Base-by-base conservation (phyloP, 1,140 invertebrate genomes). In the Drosophila ambigua region DNA sequence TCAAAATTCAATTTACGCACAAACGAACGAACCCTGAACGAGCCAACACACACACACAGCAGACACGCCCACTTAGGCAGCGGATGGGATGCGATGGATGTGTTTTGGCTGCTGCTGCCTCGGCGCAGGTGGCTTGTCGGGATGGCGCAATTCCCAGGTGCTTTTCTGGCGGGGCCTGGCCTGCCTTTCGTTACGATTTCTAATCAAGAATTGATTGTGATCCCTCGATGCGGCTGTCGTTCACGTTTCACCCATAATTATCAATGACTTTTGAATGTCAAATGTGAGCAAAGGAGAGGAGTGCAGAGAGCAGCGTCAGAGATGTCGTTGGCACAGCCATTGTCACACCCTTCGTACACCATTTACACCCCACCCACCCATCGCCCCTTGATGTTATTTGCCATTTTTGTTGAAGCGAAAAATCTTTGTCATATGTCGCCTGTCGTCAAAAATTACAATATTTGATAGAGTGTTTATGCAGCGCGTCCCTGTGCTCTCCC, bases 181-280 rank as follows among this genome's bases (percentile, higher is more conserved):
- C 26, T 28, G 55, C 24, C 61, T 74, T 62, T 78, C 66, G 54
- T 73, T 83, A 77, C 83, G 76, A 79, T 88, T 88, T 88, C 83
- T 88, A 88, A 88, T 88, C 83, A 88, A 88, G 83, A 88, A 88
- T 88, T 88, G 83, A 88, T 88, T 88, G 83, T 88, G 83, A 88
- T 88, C 83, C 79, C 83, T 88, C 77, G 83, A 83, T 88, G 83
- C 83, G 83, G 79, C 83, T 88, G 83, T 88, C 83, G 83, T 88
- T 88, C 83, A 88, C 83, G 83, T 88, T 88, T 88, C 79, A 84
- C 65, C 75, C 83, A 88, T 88, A 88, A 88, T 88, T 88, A 88
- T 88, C 83, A 88, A 88, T 88, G 83, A 88, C 83, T 88, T 88
- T 88, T 88, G 83, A 88, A 88, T 88, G 83, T 88, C 83, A 88